phyloP scores from a whole-genome alignment of 1,140 invertebrate genomes.

The Zophobas morio region DNA sequence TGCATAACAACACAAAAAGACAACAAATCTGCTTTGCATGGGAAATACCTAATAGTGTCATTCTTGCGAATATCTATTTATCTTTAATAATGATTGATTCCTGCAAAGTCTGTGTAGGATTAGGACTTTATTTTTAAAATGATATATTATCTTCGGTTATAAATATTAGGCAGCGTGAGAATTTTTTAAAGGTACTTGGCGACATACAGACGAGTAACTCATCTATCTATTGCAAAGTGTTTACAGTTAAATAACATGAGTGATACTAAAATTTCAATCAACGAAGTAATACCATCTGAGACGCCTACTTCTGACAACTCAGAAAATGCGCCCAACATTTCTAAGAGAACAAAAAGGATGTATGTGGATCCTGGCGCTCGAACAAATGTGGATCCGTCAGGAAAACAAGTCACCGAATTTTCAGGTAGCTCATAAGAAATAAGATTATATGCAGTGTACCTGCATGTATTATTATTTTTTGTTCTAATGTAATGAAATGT shows the following conservation, averaged over 20 bases:
- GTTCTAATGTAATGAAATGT: too few species aligned
- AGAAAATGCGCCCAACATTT: neutral
- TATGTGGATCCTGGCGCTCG: too few species aligned
- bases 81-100: too few species aligned
- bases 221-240: neutral
- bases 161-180: neutral
- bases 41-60: neutral
- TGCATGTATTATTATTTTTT: too few species aligned
- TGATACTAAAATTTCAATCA: neutral
- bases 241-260: neutral
- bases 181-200: neutral
- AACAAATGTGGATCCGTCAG: too few species aligned
- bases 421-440: too few species aligned
- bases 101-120: too few species aligned
- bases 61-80: neutral
- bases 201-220: neutral
- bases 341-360: too few species aligned
- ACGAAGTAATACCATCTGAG: neutral
- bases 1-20: slow-evolving; percentile 1
- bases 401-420: too few species aligned
- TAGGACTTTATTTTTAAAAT: neutral
- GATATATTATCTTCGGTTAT: neutral
- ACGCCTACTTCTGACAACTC: neutral
- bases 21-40: neutral
- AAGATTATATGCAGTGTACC: too few species aligned